Conservation (phyloP, 1,140 invertebrate genomes). For the Tetramorium simillimum region DNA sequence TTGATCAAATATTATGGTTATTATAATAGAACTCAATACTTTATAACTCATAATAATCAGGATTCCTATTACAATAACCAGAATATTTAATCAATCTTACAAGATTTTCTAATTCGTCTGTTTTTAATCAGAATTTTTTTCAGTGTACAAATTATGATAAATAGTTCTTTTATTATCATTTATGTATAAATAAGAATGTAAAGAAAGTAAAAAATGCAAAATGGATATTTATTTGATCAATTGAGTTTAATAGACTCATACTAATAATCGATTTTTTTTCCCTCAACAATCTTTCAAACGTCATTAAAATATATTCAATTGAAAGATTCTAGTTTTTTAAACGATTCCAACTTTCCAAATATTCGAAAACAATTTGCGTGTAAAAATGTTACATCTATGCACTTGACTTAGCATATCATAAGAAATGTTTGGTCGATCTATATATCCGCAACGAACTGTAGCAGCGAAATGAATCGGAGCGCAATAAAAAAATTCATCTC, state of each 20-base stretch:
- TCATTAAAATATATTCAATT: background rate
- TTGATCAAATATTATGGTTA: too few species aligned
- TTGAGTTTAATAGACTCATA: background rate
- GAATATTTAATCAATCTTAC: too few species aligned
- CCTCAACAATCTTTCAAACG: background rate
- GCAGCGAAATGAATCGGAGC: background rate
- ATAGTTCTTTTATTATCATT: background rate
- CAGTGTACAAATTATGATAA: too few species aligned
- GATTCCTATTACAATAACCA: too few species aligned
- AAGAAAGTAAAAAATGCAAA: background rate
- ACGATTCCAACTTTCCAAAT: background rate
- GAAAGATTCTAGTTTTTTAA: background rate
- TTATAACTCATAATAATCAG: too few species aligned
- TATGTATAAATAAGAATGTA: background rate
- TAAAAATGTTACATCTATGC: background rate
- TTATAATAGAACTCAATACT: too few species aligned
- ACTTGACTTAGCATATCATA: background rate
- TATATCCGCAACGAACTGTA: background rate
- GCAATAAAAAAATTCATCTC: constrained; percentile 13
- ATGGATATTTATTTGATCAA: background rate
- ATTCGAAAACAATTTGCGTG: background rate
- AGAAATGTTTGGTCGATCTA: background rate
- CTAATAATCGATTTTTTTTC: background rate
- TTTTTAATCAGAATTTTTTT: too few species aligned
- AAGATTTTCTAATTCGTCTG: too few species aligned